A percentile compares a stretch with the other conserved stretches of the same genome.
These are phyloP conservation scores for Dipodomys spectabilis DNA, from an alignment of 2,113 vertebrate genomes.

Conservation along the genomic window DNA sequence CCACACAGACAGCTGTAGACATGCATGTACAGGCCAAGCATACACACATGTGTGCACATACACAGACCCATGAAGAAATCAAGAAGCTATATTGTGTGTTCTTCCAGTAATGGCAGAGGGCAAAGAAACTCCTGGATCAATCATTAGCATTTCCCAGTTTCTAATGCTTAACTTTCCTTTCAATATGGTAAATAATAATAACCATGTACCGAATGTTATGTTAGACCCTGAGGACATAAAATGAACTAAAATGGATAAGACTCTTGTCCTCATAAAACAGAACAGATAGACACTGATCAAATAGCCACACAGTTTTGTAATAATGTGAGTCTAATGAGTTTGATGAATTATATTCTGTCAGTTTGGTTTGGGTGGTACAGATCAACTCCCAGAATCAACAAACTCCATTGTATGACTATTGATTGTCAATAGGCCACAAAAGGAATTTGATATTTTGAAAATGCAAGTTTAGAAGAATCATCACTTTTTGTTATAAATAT, in stretches of 20 bases:
- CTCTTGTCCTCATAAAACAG: constrained; percentile 53
- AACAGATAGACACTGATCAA: constrained; percentile 45
- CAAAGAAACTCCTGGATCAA: constrained; percentile 15
- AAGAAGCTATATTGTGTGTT: neutral
- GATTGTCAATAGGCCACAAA: too few relatives aligned
- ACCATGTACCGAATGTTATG: neutral
- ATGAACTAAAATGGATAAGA: constrained; percentile 15
- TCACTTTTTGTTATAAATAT: too few relatives aligned
- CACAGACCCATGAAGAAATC: neutral
- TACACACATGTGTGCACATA: neutral
- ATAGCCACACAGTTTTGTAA: constrained; percentile 18
- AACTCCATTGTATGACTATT: too few relatives aligned
- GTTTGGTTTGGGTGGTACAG: too few relatives aligned
- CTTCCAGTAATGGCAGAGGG: constrained; percentile 4
- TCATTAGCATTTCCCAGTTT: constrained; percentile 49
- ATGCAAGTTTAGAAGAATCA: too few relatives aligned
- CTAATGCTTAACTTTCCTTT: constrained; percentile 45
- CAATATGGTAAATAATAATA: constrained; percentile 64
- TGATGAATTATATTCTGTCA: too few relatives aligned
- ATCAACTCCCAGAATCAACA: too few relatives aligned
- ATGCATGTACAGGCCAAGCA: neutral
- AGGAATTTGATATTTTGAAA: too few relatives aligned
- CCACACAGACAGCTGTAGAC: neutral
- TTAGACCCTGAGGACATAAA: neutral
- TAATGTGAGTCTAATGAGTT: neutral